These are phyloP conservation scores for Chionis minor DNA, from an alignment of 2,113 vertebrate genomes.

Conservation along the genomic window DNA sequence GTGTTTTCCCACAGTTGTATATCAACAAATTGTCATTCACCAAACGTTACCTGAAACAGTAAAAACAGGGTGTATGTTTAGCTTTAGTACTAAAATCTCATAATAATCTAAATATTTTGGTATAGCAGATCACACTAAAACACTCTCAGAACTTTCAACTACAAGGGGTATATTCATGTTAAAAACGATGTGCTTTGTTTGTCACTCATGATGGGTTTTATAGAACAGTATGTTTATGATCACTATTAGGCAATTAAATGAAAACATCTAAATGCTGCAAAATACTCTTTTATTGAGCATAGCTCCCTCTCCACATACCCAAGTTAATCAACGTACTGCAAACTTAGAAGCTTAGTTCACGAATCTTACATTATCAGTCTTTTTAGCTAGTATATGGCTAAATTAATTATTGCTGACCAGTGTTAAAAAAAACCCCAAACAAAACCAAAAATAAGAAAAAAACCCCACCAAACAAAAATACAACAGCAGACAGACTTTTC, in stretches of 20 bases:
- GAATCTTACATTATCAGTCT: neutral
- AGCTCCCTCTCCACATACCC: neutral
- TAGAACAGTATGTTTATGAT: constrained; percentile 2
- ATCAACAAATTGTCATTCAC: constrained; percentile 30
- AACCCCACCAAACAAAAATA: neutral
- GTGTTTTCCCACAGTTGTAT: constrained; percentile 51
- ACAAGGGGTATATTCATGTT: constrained; percentile 54
- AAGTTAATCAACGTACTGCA: neutral
- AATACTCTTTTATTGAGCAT: constrained; percentile 10
- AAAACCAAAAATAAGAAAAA: neutral
- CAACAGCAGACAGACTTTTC: constrained; percentile 6
- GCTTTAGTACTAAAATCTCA: constrained; percentile 23
- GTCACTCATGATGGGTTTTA: constrained; percentile 31
- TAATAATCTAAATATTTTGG: constrained; percentile 61
- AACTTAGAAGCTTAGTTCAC: constrained; percentile 17
- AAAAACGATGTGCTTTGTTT: constrained; percentile 43
- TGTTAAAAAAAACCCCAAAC: neutral
- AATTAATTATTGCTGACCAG: constrained; percentile 71
- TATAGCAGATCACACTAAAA: constrained; percentile 64
- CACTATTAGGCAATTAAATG: constrained; percentile 30
- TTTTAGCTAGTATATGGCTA: constrained; percentile 63
- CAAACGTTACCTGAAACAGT: constrained; percentile 49
- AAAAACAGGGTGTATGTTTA: constrained; percentile 28
- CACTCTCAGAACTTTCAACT: constrained; percentile 55
- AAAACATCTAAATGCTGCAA: constrained; percentile 55